Evolutionary conservation across 2,797 vertebrate species (phyloP).

Genomic region (Garrulus glandarius): DNA sequence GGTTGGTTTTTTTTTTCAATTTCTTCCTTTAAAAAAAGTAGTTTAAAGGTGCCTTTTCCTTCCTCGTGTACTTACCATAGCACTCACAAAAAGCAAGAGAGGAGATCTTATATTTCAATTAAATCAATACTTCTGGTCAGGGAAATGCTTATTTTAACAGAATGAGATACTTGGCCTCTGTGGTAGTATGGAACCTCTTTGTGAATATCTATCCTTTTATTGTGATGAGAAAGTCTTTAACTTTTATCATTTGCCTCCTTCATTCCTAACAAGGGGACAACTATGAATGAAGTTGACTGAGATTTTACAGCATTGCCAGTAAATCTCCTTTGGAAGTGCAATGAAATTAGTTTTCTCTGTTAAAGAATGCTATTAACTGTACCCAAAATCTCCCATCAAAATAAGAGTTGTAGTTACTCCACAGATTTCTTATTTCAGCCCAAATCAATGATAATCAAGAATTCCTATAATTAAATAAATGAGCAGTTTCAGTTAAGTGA

Average conservation of each 20-base stretch:
- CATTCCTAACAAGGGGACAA: not conserved
- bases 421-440: not conserved
- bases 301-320: not conserved
- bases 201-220: not conserved
- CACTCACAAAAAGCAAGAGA: not conserved
- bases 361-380: not conserved
- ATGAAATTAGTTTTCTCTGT: not conserved
- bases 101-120: slow-evolving; percentile 4
- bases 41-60: slow-evolving; percentile 17
- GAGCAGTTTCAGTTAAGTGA: not conserved
- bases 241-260: not conserved
- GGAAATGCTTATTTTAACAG: slow-evolving; percentile 3
- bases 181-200: not conserved
- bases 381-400: not conserved
- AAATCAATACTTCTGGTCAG: slow-evolving; percentile 10
- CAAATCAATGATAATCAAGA: not conserved
- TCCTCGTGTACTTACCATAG: not conserved
- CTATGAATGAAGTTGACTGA: not conserved
- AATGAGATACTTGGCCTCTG: not conserved
- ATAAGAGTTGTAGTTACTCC: not conserved
- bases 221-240: not conserved
- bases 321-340: not conserved
- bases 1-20: not conserved
- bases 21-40: not conserved
- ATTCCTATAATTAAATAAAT: not conserved